Evolutionary conservation across 2,113 vertebrate genomes (phyloP).

Genomic region (Sturnira hondurensis): DNA sequence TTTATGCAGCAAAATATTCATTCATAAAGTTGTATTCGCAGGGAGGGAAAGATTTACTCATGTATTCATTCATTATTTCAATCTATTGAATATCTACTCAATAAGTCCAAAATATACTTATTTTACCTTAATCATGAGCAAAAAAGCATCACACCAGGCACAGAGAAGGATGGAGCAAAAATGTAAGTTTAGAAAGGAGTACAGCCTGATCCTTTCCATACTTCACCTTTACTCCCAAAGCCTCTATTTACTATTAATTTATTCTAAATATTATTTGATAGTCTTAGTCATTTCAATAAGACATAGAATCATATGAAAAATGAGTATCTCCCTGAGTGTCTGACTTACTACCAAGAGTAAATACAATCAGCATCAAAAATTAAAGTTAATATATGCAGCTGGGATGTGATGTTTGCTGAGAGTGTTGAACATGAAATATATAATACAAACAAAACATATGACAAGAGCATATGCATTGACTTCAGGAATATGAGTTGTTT

Average conservation of each 20-base stretch:
- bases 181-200: background rate
- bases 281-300: background rate
- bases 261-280: background rate
- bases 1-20: background rate
- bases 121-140: background rate
- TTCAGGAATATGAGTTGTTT: background rate
- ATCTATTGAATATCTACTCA: background rate
- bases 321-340: background rate
- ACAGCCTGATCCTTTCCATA: background rate
- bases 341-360: background rate
- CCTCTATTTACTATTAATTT: background rate
- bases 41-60: background rate
- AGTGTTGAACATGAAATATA: background rate
- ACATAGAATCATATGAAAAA: constrained; percentile 2
- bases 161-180: background rate
- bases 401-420: background rate
- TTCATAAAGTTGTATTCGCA: background rate
- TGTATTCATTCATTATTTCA: background rate
- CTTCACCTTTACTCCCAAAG: background rate
- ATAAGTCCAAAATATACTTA: background rate
- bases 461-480: background rate
- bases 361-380: background rate
- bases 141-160: background rate
- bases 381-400: background rate
- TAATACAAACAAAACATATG: background rate